Percentiles rank a stretch among this genome's conserved stretches.
Conservation (phyloP, 2,113 vertebrate genomes). For the Saguinus midas region DNA sequence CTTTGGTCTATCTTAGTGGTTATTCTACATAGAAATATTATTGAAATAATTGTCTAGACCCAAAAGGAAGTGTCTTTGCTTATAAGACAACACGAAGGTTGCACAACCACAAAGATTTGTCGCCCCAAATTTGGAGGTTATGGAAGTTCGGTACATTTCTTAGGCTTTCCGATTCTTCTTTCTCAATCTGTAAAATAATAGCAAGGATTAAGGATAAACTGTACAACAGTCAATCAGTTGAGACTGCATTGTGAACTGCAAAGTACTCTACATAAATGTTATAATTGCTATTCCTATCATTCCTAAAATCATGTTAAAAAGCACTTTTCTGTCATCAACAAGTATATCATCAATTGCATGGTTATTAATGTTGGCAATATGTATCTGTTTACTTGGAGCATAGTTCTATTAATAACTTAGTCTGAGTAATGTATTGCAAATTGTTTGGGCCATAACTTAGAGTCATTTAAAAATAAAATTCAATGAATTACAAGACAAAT, state of each 20-base stretch:
- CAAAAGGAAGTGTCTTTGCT: neutral
- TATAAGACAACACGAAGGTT: neutral
- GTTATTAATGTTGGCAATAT: neutral
- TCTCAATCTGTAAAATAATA: slow-evolving; percentile 22
- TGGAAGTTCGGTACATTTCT: neutral
- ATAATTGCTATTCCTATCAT: neutral
- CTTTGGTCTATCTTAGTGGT: neutral
- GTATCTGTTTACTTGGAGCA: neutral
- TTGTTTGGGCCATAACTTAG: neutral
- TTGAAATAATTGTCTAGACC: neutral
- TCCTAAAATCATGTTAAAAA: neutral
- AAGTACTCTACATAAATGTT: neutral
- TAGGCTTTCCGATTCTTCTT: neutral
- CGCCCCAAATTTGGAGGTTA: neutral
- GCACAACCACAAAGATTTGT: neutral
- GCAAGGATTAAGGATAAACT: neutral
- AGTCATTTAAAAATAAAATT: slow-evolving; percentile 27
- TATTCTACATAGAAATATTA: neutral
- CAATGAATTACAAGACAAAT: neutral
- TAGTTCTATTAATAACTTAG: neutral
- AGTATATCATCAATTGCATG: neutral
- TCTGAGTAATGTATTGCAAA: neutral
- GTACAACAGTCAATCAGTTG: neutral
- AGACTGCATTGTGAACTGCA: neutral
- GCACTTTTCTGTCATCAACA: neutral